Conservation (phyloP, 2,113 vertebrate species). For the Platichthys stellatus region DNA sequence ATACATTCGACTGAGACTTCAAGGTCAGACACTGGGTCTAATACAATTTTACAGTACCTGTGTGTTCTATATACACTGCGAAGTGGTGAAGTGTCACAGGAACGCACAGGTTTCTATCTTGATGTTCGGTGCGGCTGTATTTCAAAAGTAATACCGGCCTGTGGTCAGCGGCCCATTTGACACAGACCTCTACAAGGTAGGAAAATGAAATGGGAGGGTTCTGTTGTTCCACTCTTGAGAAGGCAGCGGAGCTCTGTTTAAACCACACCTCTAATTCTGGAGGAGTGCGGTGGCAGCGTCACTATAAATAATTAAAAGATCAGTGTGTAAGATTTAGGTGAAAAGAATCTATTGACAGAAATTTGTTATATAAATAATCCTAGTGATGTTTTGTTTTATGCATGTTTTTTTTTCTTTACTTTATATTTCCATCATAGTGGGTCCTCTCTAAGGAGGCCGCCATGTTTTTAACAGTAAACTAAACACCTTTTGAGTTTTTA, state of each 20-base stretch:
- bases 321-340: no score
- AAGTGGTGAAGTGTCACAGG: slow-evolving; percentile 1
- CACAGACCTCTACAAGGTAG: background rate
- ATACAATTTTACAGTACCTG: slow-evolving; percentile 14
- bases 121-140: background rate
- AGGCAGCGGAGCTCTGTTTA: background rate
- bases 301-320: no score
- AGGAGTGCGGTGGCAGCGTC: no score
- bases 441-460: no score
- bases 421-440: no score
- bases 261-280: no score
- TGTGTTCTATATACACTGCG: background rate
- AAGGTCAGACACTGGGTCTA: slow-evolving; percentile 54
- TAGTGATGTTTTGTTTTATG: no score
- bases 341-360: no score
- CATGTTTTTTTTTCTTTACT: no score
- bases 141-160: background rate
- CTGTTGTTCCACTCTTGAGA: background rate
- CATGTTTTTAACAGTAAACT: no score
- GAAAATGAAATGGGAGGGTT: background rate
- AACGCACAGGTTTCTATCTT: background rate
- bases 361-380: no score
- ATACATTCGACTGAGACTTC: slow-evolving; percentile 43
- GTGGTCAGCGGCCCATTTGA: background rate
- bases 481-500: no score